A percentile compares a stretch with the other conserved stretches of the same genome.
phyloP scores from a whole-genome alignment of 2,113 vertebrate genomes.

The Antennarius striatus region DNA sequence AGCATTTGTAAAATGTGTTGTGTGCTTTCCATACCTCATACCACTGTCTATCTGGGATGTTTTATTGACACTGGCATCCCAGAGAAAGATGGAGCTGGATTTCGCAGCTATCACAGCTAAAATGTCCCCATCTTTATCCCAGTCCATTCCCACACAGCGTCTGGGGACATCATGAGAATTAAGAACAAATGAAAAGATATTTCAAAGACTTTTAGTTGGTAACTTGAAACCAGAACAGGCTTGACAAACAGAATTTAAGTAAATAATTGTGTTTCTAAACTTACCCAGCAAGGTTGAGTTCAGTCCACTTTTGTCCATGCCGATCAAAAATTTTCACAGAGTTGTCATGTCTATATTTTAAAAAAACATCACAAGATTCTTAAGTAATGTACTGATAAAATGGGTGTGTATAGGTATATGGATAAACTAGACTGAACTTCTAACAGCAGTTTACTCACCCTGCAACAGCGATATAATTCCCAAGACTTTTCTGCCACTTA shows the following conservation, averaged over 20 bases:
- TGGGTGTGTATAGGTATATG: background rate
- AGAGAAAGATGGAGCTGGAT: constrained; percentile 88
- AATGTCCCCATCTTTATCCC: constrained; percentile 96
- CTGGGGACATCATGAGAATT: constrained; percentile 60
- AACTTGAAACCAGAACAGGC: too few species aligned
- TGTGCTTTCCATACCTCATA: constrained; percentile 84
- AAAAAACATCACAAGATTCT: constrained; percentile 10
- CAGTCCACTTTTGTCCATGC: constrained; percentile 93
- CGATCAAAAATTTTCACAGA: constrained; percentile 97
- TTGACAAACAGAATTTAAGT: background rate
- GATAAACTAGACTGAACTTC: background rate
- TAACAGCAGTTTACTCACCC: constrained; percentile 82
- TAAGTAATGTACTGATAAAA: background rate
- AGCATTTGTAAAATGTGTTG: background rate
- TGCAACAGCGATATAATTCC: constrained; percentile 92
- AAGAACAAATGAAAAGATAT: background rate
- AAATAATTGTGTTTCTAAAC: constrained; percentile 47
- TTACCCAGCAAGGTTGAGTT: constrained; percentile 90
- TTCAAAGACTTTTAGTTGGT: background rate
- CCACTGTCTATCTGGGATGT: constrained; percentile 91
- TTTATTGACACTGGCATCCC: constrained; percentile 94
- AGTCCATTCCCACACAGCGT: constrained; percentile 90
- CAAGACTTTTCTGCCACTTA: constrained; percentile 92
- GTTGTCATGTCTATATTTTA: constrained; percentile 82
- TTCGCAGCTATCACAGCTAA: constrained; percentile 94